These are phyloP conservation scores for Ormyrus thymus DNA, from an alignment of 2,888 invertebrate species.

Conservation along the genomic window DNA sequence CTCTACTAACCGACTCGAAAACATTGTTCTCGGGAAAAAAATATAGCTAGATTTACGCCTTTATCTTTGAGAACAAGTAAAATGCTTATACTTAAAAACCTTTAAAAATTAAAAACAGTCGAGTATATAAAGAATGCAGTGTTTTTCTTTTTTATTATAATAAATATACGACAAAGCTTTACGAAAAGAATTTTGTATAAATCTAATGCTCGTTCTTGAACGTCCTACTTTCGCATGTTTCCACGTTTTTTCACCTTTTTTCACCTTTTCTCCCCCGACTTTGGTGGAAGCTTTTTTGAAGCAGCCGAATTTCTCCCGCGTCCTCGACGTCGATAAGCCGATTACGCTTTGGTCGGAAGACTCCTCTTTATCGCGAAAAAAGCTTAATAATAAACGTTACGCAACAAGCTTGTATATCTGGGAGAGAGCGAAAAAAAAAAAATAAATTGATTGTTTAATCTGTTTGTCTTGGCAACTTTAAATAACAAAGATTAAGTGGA, in stretches of 20 bases:
- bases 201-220: not conserved
- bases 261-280: not conserved
- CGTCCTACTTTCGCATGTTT: not conserved
- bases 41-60: no score
- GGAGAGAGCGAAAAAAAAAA: not conserved
- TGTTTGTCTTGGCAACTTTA: constrained; percentile 1
- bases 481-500: not conserved
- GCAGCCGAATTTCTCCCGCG: not conserved
- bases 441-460: constrained; percentile 23
- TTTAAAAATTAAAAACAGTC: no score
- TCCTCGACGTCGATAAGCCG: constrained; percentile 23
- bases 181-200: no score
- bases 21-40: not conserved
- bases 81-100: no score
- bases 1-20: no score
- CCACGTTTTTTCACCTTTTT: not conserved
- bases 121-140: no score
- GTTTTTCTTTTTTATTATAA: constrained; percentile 18
- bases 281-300: constrained; percentile 12
- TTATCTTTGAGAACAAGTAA: no score
- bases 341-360: constrained; percentile 26
- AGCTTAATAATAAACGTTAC: constrained; percentile 11
- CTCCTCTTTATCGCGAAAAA: constrained; percentile 12
- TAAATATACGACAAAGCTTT: no score
- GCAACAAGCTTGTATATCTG: not conserved